phyloP scores from a whole-genome alignment of 2,888 invertebrate species.

The Apomyelois bistriatella region DNA sequence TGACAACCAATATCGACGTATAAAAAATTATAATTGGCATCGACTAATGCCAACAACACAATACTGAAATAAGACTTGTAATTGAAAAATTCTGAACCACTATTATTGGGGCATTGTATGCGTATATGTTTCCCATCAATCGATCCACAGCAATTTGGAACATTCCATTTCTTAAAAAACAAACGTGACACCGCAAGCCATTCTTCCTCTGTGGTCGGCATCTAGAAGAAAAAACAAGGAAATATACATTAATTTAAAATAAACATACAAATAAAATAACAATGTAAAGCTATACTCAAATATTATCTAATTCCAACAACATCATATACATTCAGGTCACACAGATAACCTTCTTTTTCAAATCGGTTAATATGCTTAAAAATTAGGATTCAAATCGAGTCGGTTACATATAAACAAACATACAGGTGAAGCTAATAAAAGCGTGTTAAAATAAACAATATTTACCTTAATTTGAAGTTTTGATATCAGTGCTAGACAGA shows the following conservation, averaged over 20 bases:
- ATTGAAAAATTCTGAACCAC: constrained; percentile 12
- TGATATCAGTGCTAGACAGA: constrained; percentile 4
- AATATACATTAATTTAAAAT: too few relatives aligned
- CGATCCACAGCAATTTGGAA: constrained; percentile 11
- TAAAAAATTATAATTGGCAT: constrained; percentile 11
- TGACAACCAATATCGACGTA: constrained; percentile 13
- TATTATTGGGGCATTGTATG: neutral
- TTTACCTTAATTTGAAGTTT: too few relatives aligned
- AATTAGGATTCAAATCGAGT: too few relatives aligned
- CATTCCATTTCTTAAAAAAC: constrained; percentile 6
- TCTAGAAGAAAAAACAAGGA: neutral
- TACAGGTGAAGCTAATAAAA: too few relatives aligned
- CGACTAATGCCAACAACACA: constrained; percentile 2
- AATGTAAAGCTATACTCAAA: too few relatives aligned
- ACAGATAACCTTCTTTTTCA: too few relatives aligned
- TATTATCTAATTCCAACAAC: too few relatives aligned
- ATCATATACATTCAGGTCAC: too few relatives aligned
- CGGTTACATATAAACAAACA: too few relatives aligned
- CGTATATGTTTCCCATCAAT: constrained; percentile 11
- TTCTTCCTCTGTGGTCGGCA: constrained; percentile 7
- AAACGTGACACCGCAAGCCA: neutral
- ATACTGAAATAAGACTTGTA: constrained; percentile 9
- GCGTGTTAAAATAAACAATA: too few relatives aligned
- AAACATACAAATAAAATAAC: too few relatives aligned
- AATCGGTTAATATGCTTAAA: too few relatives aligned